Conservation (phyloP, 2,888 invertebrate genomes). For the Xanthostigma xanthostigma region DNA sequence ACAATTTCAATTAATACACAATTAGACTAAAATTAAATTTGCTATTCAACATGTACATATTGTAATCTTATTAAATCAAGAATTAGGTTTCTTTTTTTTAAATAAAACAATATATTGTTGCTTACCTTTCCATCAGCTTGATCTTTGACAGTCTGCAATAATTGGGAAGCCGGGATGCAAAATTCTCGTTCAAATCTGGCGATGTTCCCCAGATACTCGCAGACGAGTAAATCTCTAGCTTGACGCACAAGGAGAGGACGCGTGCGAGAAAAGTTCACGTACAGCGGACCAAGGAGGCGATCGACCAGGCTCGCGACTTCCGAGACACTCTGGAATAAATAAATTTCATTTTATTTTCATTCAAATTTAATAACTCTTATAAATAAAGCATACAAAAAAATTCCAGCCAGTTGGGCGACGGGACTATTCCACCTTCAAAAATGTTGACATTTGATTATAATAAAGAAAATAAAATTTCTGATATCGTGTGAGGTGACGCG, state of each 20-base stretch:
- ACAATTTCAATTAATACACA: too few species aligned
- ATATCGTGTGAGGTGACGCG: too few species aligned
- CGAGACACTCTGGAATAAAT: conserved; percentile 26
- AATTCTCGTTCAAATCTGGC: conserved; percentile 45
- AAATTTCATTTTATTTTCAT: background rate
- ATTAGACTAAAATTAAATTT: background rate
- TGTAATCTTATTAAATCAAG: background rate
- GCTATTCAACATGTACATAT: background rate
- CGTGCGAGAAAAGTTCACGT: conserved; percentile 41
- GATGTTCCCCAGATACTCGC: conserved; percentile 47
- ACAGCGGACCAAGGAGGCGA: conserved; percentile 44
- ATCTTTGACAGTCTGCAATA: conserved; percentile 37
- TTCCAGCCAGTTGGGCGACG: too few species aligned
- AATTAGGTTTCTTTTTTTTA: conserved; percentile 6
- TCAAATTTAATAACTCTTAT: background rate
- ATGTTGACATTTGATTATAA: too few species aligned
- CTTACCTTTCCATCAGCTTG: conserved; percentile 27
- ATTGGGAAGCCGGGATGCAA: conserved; percentile 41
- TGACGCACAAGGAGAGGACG: conserved; percentile 46
- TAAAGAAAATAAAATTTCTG: too few species aligned
- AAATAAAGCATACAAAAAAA: too few species aligned
- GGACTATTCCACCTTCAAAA: too few species aligned
- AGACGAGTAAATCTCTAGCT: conserved; percentile 51
- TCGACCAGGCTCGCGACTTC: conserved; percentile 37
- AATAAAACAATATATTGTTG: background rate